phyloP scores from a whole-genome alignment of 2,113 vertebrate species.

The Tupaia tana region DNA sequence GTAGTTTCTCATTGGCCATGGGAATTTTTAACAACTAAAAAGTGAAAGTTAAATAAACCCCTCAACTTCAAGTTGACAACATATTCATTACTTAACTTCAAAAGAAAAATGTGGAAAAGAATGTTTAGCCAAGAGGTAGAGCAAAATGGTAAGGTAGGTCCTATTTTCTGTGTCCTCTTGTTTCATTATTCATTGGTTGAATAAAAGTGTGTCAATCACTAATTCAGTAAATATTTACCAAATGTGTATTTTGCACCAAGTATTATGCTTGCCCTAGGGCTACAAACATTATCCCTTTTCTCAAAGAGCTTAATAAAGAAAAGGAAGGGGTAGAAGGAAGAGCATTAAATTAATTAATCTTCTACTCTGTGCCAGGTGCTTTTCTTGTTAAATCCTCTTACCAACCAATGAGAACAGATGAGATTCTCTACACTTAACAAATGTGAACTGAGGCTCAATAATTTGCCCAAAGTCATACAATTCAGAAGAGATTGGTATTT shows the following conservation, averaged over 20 bases:
- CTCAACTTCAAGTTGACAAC: slow-evolving; percentile 12
- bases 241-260: slow-evolving; percentile 49
- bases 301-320: slow-evolving; percentile 20
- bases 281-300: slow-evolving; percentile 10
- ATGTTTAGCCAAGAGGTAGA: background rate
- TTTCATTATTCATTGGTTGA: slow-evolving; percentile 16
- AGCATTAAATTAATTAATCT: slow-evolving; percentile 5
- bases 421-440: background rate
- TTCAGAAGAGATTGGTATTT: background rate
- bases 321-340: background rate
- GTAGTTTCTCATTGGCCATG: slow-evolving; percentile 3
- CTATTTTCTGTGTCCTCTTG: background rate
- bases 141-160: background rate
- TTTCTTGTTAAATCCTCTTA: background rate
- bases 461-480: background rate
- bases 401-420: background rate
- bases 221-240: slow-evolving; percentile 57
- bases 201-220: background rate
- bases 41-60: background rate
- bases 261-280: background rate
- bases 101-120: background rate
- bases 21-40: slow-evolving; percentile 47
- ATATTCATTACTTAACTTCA: slow-evolving; percentile 17
- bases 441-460: background rate
- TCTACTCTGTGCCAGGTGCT: background rate